Evolutionary conservation across 2,888 invertebrate genomes (phyloP).

Genomic region (Minunthozetes semirufus): DNA sequence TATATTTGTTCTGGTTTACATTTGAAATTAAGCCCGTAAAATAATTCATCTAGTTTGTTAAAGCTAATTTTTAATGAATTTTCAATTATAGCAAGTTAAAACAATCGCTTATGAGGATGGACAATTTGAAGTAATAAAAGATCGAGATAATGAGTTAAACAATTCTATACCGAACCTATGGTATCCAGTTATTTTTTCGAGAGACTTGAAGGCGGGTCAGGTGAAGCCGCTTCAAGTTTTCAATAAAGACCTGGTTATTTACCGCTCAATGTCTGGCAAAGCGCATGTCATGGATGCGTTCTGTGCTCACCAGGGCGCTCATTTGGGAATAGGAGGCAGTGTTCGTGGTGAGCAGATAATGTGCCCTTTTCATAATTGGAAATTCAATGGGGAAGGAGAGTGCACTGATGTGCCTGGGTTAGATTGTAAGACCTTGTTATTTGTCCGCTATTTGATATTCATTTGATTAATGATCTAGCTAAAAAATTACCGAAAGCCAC

Average conservation of each 20-base stretch:
- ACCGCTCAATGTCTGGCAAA: constrained; percentile 57
- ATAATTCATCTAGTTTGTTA: no score
- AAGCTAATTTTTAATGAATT: no score
- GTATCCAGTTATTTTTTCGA: constrained; percentile 69
- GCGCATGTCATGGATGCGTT: constrained; percentile 71
- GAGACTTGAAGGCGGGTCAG: constrained; percentile 53
- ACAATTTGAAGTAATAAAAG: no score
- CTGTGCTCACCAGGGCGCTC: constrained; percentile 83
- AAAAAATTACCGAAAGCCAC: constrained; percentile 54
- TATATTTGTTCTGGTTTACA: no score
- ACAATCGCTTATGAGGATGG: no score
- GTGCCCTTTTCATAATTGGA: constrained; percentile 86
- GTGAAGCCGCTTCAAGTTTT: constrained; percentile 55
- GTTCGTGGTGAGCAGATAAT: constrained; percentile 62
- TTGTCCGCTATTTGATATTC: no score
- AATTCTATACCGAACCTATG: constrained; percentile 74
- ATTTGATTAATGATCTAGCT: no score
- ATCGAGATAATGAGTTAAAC: no score
- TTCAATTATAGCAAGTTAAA: no score
- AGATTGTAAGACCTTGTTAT: no score
- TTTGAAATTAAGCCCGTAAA: no score
- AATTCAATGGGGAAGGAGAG: constrained; percentile 65
- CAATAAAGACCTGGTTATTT: constrained; percentile 66
- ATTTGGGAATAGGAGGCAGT: constrained; percentile 68
- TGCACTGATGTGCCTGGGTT: constrained; percentile 67